Percentiles rank a stretch among this genome's conserved stretches.
These are phyloP conservation scores for Napeogenes inachia DNA, from an alignment of 2,888 invertebrate species.

Conservation along the genomic window DNA sequence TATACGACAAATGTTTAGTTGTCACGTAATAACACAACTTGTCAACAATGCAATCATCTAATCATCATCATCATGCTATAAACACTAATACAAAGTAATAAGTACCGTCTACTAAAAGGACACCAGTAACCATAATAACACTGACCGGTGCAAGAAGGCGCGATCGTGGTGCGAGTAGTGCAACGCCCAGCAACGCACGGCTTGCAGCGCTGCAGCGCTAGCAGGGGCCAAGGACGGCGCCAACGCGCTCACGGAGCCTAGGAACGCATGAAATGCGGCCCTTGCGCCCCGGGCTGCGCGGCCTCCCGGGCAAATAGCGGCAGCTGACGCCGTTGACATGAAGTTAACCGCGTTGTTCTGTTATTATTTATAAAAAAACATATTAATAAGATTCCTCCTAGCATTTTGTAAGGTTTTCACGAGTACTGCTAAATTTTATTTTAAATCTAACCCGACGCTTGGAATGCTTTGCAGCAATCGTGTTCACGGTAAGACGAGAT, in stretches of 20 bases:
- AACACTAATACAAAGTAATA: neutral
- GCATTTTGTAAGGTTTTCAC: too few species aligned
- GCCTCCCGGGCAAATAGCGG: conserved; percentile 65
- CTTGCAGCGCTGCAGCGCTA: conserved; percentile 92
- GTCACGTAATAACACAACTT: neutral
- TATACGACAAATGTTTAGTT: too few species aligned
- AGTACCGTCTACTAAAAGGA: neutral
- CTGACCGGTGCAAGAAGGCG: conserved; percentile 87
- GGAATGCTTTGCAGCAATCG: too few species aligned
- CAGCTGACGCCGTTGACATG: conserved; percentile 51
- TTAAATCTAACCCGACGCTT: too few species aligned
- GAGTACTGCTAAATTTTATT: too few species aligned
- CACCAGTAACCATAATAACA: neutral
- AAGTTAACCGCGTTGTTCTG: conserved; percentile 35
- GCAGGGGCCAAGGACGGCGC: conserved; percentile 93
- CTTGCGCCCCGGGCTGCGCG: conserved; percentile 64
- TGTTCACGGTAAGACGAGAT: too few species aligned
- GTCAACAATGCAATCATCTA: too few species aligned
- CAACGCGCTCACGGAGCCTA: conserved; percentile 94
- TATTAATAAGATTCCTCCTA: too few species aligned
- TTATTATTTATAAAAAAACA: neutral
- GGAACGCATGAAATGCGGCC: conserved; percentile 87
- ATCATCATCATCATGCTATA: too few species aligned
- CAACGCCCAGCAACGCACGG: conserved; percentile 95
- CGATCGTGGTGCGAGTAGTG: conserved; percentile 93